A percentile compares a stretch with the other conserved stretches of the same genome.
These are phyloP conservation scores for Drosophila navojoa DNA, from an alignment of 1,140 invertebrate species.

Conservation along the genomic window DNA sequence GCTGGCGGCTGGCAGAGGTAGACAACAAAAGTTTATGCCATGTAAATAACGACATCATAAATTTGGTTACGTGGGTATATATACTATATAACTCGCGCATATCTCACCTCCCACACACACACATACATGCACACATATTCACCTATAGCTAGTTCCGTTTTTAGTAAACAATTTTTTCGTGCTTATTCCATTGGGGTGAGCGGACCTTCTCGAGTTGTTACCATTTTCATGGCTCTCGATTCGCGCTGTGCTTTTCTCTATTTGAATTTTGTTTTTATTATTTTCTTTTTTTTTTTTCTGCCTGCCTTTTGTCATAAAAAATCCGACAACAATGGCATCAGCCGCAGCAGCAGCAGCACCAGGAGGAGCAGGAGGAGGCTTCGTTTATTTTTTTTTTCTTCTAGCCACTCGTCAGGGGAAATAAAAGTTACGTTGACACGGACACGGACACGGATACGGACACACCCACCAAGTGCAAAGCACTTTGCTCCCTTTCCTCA, in stretches of 20 bases:
- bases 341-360: not conserved
- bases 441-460: conserved; percentile 64
- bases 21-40: conserved; percentile 74
- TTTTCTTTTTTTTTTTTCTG: not conserved
- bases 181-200: not conserved
- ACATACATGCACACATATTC: conserved; percentile 30
- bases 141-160: conserved; percentile 70
- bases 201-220: conserved; percentile 64
- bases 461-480: conserved; percentile 68
- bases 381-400: conserved; percentile 50
- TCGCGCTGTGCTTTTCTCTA: conserved; percentile 29
- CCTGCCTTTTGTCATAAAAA: conserved; percentile 66
- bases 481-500: conserved; percentile 52
- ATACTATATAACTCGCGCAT: conserved; percentile 46
- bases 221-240: conserved; percentile 58
- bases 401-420: conserved; percentile 64
- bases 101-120: conserved; percentile 49
- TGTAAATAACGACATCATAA: conserved; percentile 81
- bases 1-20: conserved; percentile 28
- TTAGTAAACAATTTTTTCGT: conserved; percentile 59
- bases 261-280: not conserved
- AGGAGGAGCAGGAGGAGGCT: not conserved
- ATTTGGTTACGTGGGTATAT: conserved; percentile 63
- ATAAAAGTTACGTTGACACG: conserved; percentile 80
- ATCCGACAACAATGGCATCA: conserved; percentile 63